These are phyloP conservation scores for Bovichtus variegatus DNA, from an alignment of 2,797 vertebrate species.

Conservation along the genomic window DNA sequence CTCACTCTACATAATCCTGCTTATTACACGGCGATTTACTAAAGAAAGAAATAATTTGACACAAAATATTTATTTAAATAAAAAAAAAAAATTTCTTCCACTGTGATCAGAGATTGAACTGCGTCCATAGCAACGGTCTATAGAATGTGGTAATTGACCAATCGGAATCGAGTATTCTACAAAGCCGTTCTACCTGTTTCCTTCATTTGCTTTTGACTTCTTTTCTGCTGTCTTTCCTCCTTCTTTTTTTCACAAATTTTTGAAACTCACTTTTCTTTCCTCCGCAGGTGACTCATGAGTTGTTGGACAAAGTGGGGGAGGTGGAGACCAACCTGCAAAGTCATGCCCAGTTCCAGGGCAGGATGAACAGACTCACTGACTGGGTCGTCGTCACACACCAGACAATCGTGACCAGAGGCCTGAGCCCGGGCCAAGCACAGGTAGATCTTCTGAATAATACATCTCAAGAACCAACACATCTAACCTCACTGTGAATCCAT, in stretches of 20 bases:
- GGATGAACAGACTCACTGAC: constrained; percentile 81
- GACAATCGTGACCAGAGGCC: constrained; percentile 73
- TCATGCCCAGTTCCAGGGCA: constrained; percentile 83
- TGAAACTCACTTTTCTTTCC: neutral
- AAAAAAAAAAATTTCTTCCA: no score
- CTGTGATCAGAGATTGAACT: no score
- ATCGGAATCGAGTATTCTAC: no score
- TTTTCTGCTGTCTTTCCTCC: neutral
- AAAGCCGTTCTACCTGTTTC: neutral
- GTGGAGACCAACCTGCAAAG: constrained; percentile 84
- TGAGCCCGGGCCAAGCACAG: constrained; percentile 79
- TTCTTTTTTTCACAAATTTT: neutral
- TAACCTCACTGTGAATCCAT: neutral
- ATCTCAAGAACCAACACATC: neutral
- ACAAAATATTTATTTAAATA: no score
- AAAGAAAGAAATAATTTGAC: no score
- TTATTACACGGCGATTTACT: no score
- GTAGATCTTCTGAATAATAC: constrained; percentile 50
- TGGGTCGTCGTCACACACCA: constrained; percentile 84
- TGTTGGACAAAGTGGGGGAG: constrained; percentile 88
- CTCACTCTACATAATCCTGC: no score
- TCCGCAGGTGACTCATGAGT: constrained; percentile 86
- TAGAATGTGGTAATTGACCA: no score
- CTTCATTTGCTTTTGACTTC: neutral
- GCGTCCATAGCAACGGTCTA: no score